Conservation (phyloP, 2,797 vertebrate genomes). For the Gadopsis bispinosus region DNA sequence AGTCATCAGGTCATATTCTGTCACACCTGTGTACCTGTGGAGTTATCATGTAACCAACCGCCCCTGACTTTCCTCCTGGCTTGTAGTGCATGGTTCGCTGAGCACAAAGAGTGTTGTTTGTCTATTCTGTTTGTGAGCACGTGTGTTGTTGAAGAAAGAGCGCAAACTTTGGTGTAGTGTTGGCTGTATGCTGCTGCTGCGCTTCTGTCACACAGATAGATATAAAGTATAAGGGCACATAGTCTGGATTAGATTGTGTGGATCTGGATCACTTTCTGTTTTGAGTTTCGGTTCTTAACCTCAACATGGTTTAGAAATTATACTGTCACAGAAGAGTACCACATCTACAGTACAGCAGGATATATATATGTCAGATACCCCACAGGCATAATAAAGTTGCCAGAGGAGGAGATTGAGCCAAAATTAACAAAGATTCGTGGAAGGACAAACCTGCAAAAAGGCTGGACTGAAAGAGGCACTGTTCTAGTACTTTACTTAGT, state of each 20-base stretch:
- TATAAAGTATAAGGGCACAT: neutral
- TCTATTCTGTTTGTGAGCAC: neutral
- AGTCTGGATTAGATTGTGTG: neutral
- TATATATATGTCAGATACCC: too few species aligned
- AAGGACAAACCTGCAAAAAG: too few species aligned
- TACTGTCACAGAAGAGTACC: neutral
- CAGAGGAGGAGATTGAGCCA: too few species aligned
- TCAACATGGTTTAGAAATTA: neutral
- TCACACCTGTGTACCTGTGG: constrained; percentile 11
- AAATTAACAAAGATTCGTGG: too few species aligned
- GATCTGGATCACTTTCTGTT: neutral
- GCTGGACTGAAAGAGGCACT: too few species aligned
- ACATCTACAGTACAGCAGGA: neutral
- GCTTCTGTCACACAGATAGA: constrained; percentile 17
- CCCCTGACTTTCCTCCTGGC: constrained; percentile 9
- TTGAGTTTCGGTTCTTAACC: neutral
- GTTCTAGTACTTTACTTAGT: too few species aligned
- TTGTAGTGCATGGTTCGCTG: constrained; percentile 22
- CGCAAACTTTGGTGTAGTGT: neutral
- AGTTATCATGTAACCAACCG: too few species aligned
- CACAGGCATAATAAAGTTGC: too few species aligned
- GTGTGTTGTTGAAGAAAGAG: constrained; percentile 7
- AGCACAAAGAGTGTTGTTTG: constrained; percentile 21
- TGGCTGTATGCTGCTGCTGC: constrained; percentile 15
- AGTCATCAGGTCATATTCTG: constrained; percentile 17